Base-by-base conservation (phyloP, 2,888 invertebrate species). In the Cepaea hortensis region DNA sequence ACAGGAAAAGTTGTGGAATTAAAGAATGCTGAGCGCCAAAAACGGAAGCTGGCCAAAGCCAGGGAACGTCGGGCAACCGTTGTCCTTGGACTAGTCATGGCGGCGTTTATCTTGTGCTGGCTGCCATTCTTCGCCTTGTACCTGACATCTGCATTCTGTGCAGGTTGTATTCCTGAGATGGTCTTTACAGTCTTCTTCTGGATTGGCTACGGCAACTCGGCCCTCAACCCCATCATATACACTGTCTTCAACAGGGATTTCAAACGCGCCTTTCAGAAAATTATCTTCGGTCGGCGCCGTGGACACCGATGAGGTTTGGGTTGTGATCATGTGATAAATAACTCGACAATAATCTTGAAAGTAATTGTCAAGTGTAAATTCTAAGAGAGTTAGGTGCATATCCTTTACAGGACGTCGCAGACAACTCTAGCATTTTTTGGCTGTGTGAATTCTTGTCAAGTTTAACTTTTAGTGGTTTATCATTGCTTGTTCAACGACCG, bases 171-270 rank as follows among this genome's bases (percentile, higher is more conserved):
- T 87, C 94, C 90, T 89, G 92, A 89, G 3, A 91, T 92, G 62
- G 92, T 93, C 20, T 98, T 98, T 93, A 97, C 97, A 86, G 96
- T 98, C 90, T 98, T 98, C 70, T 98, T 98, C 95, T 98, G 98
- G 98, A 95, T 98, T 90, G 98, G 98, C 75, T 99, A 98, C 94
- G 98, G 98, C 97, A 98, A 98, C 95, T 98, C 98, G 87, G 98
- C 98, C 82, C 95, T 98, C 85, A 98, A 98, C 95, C 98, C 98
- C 88, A 94, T 95, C 93, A 98, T 98, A 92, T 98, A 98, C 95
- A 98, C 98, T 88, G 98, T 98, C 93, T 98, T 98, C 95, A 98
- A 98, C 95, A 97, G 98, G 96, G 98, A 99, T 96, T 99, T 99
- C 95, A 96, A 98, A 91, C 96, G 98, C 93, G 98, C 98, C 89